Conservation (phyloP, 1,140 invertebrate species). For the Hyposmocoma kahamanoa region DNA sequence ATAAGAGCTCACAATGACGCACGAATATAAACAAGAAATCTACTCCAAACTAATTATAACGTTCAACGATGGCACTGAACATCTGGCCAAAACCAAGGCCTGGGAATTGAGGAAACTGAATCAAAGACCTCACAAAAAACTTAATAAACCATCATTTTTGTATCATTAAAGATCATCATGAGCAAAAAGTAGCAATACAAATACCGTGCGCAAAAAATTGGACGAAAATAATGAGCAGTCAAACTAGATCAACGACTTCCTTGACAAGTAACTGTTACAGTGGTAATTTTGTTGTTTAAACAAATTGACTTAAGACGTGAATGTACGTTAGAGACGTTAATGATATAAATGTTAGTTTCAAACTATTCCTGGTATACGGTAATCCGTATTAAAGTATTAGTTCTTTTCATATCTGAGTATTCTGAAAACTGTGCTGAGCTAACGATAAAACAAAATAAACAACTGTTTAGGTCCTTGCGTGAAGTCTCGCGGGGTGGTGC, state of each 20-base stretch:
- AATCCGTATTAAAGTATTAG: no score
- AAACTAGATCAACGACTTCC: conserved; percentile 45
- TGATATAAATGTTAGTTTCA: no score
- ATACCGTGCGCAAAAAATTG: conserved; percentile 33
- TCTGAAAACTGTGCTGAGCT: no score
- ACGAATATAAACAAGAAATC: no score
- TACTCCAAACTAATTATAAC: conserved; percentile 15
- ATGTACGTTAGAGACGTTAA: no score
- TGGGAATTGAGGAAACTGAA: conserved; percentile 52
- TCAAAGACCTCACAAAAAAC: conserved; percentile 39
- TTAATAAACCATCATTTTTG: conserved; percentile 42
- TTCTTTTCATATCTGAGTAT: no score
- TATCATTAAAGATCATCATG: conserved; percentile 50
- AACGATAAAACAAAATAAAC: no score
- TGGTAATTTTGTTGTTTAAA: background rate
- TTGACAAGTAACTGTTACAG: conserved; percentile 33
- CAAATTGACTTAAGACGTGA: no score
- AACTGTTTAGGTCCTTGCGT: no score
- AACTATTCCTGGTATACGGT: no score
- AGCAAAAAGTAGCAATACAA: conserved; percentile 37
- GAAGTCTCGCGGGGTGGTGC: no score
- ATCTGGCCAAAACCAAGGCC: conserved; percentile 52
- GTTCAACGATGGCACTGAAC: conserved; percentile 27
- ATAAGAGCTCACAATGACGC: no score
- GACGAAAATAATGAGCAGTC: conserved; percentile 35